These are phyloP conservation scores for Platichthys stellatus DNA, from an alignment of 2,113 vertebrate genomes.

Conservation along the genomic window DNA sequence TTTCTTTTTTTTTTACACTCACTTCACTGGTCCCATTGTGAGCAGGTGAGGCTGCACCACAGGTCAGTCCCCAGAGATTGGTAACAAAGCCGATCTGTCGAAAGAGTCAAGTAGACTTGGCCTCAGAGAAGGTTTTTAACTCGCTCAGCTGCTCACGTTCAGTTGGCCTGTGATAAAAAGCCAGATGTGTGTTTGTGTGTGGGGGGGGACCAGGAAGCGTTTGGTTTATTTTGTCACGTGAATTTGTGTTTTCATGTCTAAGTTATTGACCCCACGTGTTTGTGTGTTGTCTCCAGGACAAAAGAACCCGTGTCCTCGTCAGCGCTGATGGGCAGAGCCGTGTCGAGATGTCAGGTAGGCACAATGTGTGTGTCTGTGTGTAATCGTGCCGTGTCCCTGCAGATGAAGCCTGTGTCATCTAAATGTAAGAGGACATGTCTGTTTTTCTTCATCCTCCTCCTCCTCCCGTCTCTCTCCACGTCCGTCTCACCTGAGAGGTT, in stretches of 20 bases:
- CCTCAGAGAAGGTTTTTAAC: constrained; percentile 23
- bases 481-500: too few species aligned
- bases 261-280: not conserved
- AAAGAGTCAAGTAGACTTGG: constrained; percentile 12
- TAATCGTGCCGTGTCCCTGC: constrained; percentile 22
- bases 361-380: not conserved
- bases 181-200: constrained; percentile 9
- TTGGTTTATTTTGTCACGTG: not conserved
- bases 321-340: constrained; percentile 44
- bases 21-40: constrained; percentile 42
- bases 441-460: not conserved
- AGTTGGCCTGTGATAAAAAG: constrained; percentile 37
- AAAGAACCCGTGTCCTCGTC: constrained; percentile 65
- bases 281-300: constrained; percentile 44
- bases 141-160: not conserved
- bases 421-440: constrained; percentile 40
- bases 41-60: constrained; percentile 20
- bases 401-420: constrained; percentile 44
- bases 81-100: constrained; percentile 56
- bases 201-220: not conserved
- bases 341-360: constrained; percentile 28
- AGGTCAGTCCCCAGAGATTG: constrained; percentile 33
- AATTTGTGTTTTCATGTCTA: not conserved
- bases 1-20: constrained; percentile 24
- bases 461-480: too few species aligned